Base-by-base conservation (phyloP, 2,888 invertebrate species). In the Rotaria magnacalcarata region DNA sequence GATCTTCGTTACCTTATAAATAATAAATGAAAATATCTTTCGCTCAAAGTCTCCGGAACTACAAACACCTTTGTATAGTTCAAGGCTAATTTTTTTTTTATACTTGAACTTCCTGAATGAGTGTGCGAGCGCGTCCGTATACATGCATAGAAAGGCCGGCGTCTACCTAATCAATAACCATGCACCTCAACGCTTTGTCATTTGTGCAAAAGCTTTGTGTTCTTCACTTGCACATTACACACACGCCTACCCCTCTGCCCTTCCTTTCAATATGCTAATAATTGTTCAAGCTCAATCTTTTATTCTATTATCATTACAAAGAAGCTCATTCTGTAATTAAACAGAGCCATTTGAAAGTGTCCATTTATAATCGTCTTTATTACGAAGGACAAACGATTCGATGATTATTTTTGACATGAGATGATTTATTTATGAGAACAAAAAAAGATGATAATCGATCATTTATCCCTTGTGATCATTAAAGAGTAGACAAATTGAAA, bases 131-230 rank as follows among this genome's bases (percentile, higher is more conserved):
- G 67, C 67, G 14, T 67, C 34, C 67, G 34, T 4, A 67, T 34
- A 34, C 34, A 60, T 60, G 27, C 60, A 34, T 14, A 67, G 67
- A 67, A 67, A 67, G 67, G 67, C 67, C 67, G 67, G 67, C 67
- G 67, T 34, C 67, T 67, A 67, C 34, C 34, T 67, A 67, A 67
- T 67, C 67, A 67, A 67, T 67, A 67, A 67, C 67, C 67, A 67
- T 67, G 34, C 67, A 67, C 67, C 67, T 67, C 67, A 16, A 67
- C 67, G 67, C 67, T 67, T 67, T 67, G 67, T 67, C 67, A 67
- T 67, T 67, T 67, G 67, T n/a, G 67, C 67, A 67, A 67, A 67
- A 67, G 67, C 67, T 67, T 67, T 67, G 67, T 67, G 67, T 67
- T 67, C 67, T 67, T 67, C 67, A 67, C 67, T 67, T 67, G 34